A percentile compares a stretch with the other conserved stretches of the same genome.
phyloP scores from a whole-genome alignment of 2,113 vertebrate genomes.

The Dicentrarchus labrax region DNA sequence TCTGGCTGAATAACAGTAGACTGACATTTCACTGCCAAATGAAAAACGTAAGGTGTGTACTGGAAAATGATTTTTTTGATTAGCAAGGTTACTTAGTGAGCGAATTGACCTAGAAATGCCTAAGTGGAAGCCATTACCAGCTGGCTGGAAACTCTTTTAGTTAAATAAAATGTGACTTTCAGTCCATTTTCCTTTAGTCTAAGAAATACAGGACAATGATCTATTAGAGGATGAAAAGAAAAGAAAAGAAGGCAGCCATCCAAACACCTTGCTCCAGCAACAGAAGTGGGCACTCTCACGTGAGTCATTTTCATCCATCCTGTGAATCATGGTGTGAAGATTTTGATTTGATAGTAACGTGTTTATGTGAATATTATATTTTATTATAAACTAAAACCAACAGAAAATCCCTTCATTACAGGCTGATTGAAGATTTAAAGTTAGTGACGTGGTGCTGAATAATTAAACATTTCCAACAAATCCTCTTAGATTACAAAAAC shows the following conservation, averaged over 20 bases:
- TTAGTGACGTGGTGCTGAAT: no score
- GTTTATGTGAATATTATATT: neutral
- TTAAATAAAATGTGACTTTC: neutral
- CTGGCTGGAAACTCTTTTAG: neutral
- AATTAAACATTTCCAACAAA: no score
- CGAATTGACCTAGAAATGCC: conserved; percentile 5
- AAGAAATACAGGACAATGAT: neutral
- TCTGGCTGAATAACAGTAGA: neutral
- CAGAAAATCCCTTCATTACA: no score
- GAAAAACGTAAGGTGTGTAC: neutral
- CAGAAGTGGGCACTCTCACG: neutral
- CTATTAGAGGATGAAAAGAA: neutral
- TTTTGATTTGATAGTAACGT: neutral
- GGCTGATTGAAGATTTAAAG: neutral
- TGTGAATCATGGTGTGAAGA: neutral
- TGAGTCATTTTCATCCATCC: neutral
- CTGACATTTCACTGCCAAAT: conserved; percentile 16
- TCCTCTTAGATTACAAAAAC: neutral
- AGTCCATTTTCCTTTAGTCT: neutral
- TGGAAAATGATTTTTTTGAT: conserved; percentile 9
- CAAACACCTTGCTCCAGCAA: neutral
- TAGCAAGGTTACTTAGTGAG: conserved; percentile 3
- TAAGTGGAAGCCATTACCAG: neutral
- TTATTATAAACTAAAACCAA: neutral
- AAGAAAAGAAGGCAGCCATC: neutral